Base-by-base conservation (phyloP, 2,888 invertebrate genomes). In the Drosophila pseudotalamancana region DNA sequence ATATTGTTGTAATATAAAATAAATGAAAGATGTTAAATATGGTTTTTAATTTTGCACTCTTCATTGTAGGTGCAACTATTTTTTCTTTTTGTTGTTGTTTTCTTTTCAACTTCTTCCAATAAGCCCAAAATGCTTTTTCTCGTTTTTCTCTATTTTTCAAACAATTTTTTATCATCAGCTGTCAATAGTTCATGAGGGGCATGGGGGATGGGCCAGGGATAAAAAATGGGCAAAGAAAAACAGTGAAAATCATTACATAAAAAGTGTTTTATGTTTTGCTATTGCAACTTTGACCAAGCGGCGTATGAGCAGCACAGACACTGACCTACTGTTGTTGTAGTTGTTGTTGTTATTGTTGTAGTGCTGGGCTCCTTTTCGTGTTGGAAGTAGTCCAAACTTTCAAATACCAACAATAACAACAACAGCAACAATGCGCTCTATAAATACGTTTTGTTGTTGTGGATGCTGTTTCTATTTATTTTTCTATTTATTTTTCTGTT, bases 161-260 rank as follows among this genome's bases (percentile, higher is more conserved):
- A 82, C 83, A 76, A 83, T 83, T 83, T 83, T 88, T 83, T 83
- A 83, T 87, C 88, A 86, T 83, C 83, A 88, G 80, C 80, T 83
- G 83, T 86, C 83, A 83, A 83, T 83, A 79, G 80, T 83, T 79
- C 68, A 72, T 82, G 79, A 82, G 67, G 82, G n/a, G n/a, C n/a
- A n/a, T n/a, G n/a, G n/a, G n/a, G n/a, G n/a, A n/a, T 77, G 67
- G 82, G 66, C 63, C 68, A 63, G 60, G 14, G 18, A 6, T 19
- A 34, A 29, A 60, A 62, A 72, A 49, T 53, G 37, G 31, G 19
- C 37, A 66, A 56, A 34, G 59, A 42, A 66, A 57, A 54, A 61
- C 55, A 55, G 53, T 59, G 43, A 40, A 62, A 85, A 78, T 73
- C 86, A 85, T 87, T 87, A 87, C 72, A 81, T 72, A 85, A 87